Conservation (phyloP, 2,888 invertebrate genomes). For the Meta bourneti region DNA sequence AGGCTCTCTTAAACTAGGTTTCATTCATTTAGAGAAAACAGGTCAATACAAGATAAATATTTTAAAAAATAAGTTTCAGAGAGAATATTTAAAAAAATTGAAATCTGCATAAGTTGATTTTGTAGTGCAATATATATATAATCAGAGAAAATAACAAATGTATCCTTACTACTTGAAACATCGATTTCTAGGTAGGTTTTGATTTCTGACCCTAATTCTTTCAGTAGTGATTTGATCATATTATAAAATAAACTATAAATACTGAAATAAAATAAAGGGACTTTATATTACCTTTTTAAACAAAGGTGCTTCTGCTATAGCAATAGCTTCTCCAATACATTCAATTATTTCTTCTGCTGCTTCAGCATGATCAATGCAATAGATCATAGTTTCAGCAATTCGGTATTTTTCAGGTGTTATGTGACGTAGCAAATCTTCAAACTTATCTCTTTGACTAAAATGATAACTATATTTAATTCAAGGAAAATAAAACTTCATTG, state of each 20-base stretch:
- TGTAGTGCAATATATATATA: no score
- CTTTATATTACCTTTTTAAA: conserved; percentile 86
- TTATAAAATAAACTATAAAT: background rate
- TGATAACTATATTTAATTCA: background rate
- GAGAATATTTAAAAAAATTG: no score
- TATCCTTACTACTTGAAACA: no score
- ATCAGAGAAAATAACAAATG: no score
- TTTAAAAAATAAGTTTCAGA: no score
- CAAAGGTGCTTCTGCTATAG: conserved; percentile 88
- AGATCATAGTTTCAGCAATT: conserved; percentile 98
- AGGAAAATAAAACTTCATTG: background rate
- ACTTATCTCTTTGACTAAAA: conserved; percentile 91
- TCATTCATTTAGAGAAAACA: no score
- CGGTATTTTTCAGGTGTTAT: conserved; percentile 89
- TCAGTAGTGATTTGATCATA: background rate
- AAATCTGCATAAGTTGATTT: no score
- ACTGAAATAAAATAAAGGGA: background rate
- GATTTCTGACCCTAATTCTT: no score
- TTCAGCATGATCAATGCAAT: conserved; percentile 99
- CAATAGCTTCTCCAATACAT: conserved; percentile 92
- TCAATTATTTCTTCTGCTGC: conserved; percentile 97
- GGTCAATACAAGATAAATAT: no score
- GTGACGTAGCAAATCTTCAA: conserved; percentile 94
- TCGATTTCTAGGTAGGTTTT: no score
- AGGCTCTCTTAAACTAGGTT: no score